Base-by-base conservation (phyloP, 2,888 invertebrate genomes). In the Fissipunctia ypsillon region DNA sequence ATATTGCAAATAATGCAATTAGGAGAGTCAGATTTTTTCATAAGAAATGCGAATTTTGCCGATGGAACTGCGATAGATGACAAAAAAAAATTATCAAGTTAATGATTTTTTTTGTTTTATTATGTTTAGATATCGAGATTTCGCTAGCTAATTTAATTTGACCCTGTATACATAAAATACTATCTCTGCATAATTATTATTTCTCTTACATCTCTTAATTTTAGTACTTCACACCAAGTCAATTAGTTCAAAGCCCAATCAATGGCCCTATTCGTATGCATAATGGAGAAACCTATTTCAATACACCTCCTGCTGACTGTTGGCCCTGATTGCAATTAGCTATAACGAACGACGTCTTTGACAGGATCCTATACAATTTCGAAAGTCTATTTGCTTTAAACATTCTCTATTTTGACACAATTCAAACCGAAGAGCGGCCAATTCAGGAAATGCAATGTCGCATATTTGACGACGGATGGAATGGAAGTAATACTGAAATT, bases 371-470 rank as follows among this genome's bases (percentile, higher is more conserved):
- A 31, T 50, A 56, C 3, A 66, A 52, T 57, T 50, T 50, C 31
- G 25, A 60, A 57, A 35, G 19, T 48, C n/a, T 28, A 31, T 28
- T 41, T 28, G 14, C 19, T n/a, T 45, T 59, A 43, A 65, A 73
- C 45, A 14, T 65, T 74, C 28, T 22, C 64, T 54, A 80, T 68
- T 56, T 54, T 61, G 38, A 52, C 52, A 63, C 14, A 56, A 69
- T 75, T 61, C 61, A 50, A 54, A 75, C 38, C 25, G 25, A 65
- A 61, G 38, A 61, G 50, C 41, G 19, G 35, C 50, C 68, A 28
- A 38, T 79, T 64, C 45, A 28, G 19, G 5, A 59, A 78, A 78
- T 78, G 57, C 79, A 67, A 54, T 74, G 35, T 59, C 28, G 67
- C 57, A 68, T 73, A 73, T 78, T 67, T 64, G 57, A 43, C 25